Evolutionary conservation across 2,797 vertebrate genomes (phyloP), one percentile per base, ranked within the genome.

Genomic region (Eulemur coronatus): DNA sequence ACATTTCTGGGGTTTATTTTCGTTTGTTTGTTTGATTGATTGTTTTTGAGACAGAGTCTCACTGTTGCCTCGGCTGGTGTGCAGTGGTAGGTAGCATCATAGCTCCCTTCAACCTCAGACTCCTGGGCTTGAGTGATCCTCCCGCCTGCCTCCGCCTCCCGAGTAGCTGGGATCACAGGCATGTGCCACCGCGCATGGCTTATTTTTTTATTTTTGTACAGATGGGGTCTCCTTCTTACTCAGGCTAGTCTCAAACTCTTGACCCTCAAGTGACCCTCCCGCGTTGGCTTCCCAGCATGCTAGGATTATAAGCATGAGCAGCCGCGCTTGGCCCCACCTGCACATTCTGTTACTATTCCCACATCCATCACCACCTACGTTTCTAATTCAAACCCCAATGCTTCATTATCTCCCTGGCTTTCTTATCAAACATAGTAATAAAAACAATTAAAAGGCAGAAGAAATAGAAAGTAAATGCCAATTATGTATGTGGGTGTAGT

Each of bases 361-460:
- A 35, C 0, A 0, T 26, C 52, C 14, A 82, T 30, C 24, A 67
- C 30, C 33, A 69, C 28, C 67, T 55, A 57, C 12, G n/a, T 20
- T 72, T 94, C 73, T 26, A 35, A 86, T 35, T 72, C 65, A 90
- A 94, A 92, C 41, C 61, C 17, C 22, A 30, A 69, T 38, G 50
- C 8, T 35, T 84, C 52, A 69, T 7, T 38, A 52, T 63, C 52
- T 93, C 50, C 63, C 38, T 81, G 79, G 20, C 10, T 89, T 93
- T 95, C 63, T 78, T 73, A 89, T 55, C 7, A 96, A 86, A 86
- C 43, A 67, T 0, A 79, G 7, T 61, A 28, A 93, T 78, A 57
- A 78, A 87, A 87, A 82, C 10, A 82, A 67, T 18, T 55, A 82
- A 95, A 76, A 89, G 67, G 59, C 41, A 95, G 35, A 80, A 93